Conservation (phyloP, 2,888 invertebrate genomes). For the Tupiocoris notatus region DNA sequence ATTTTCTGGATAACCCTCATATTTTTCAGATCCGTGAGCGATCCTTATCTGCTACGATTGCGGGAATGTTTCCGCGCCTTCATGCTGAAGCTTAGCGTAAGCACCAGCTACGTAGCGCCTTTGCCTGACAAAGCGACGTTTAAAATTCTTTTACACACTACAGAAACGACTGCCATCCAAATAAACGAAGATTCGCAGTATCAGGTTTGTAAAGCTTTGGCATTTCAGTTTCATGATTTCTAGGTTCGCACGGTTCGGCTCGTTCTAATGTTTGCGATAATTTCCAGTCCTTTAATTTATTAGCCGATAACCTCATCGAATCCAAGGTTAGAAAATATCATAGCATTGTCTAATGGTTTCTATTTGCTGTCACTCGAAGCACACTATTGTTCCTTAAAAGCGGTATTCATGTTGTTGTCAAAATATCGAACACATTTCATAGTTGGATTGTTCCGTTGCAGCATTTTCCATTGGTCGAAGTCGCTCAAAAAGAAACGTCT, state of each 20-base stretch:
- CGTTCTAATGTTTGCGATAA: neutral
- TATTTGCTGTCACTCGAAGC: too few relatives aligned
- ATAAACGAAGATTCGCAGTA: conserved; percentile 59
- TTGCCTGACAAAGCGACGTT: conserved; percentile 62
- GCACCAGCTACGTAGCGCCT: conserved; percentile 56
- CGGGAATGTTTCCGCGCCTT: conserved; percentile 64
- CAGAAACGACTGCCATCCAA: conserved; percentile 60
- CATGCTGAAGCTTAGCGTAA: conserved; percentile 60
- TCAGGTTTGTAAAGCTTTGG: too few relatives aligned
- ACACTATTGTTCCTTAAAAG: too few relatives aligned
- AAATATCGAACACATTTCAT: neutral
- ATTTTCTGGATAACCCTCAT: too few relatives aligned
- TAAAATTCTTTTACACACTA: conserved; percentile 62
- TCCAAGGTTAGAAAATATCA: too few relatives aligned
- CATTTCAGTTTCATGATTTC: too few relatives aligned
- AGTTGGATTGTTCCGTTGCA: conserved; percentile 49
- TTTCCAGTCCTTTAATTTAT: too few relatives aligned
- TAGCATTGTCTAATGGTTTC: too few relatives aligned
- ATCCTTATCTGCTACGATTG: conserved; percentile 63
- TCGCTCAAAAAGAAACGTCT: conserved; percentile 51
- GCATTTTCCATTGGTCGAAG: conserved; percentile 58
- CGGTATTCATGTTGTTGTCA: too few relatives aligned
- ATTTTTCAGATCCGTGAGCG: conserved; percentile 53
- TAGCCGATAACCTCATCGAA: too few relatives aligned
- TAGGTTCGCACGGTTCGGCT: neutral